phyloP scores from a whole-genome alignment of 2,888 invertebrate genomes.

The Watsonalla cultraria region DNA sequence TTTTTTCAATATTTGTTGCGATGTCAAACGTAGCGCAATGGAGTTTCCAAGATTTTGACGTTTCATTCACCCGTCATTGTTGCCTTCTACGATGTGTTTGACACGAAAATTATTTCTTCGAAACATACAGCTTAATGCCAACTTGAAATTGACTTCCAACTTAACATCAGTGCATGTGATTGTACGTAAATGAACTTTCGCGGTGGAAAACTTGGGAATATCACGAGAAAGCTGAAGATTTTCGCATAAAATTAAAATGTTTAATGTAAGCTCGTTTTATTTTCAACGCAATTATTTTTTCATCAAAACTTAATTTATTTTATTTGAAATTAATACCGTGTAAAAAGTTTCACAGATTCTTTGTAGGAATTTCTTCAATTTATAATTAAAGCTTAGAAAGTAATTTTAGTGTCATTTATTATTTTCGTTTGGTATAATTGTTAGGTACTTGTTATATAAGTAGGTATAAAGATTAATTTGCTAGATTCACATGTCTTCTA shows the following conservation, averaged over 20 bases:
- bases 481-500: neutral
- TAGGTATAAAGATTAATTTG: neutral
- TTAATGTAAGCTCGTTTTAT: too few species aligned
- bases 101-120: conserved; percentile 62
- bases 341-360: too few species aligned
- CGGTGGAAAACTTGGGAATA: neutral
- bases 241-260: too few species aligned
- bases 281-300: too few species aligned
- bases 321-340: too few species aligned
- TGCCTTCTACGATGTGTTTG: conserved; percentile 53
- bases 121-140: conserved; percentile 34
- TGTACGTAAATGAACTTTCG: conserved; percentile 5
- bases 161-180: conserved; percentile 23
- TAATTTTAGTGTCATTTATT: neutral
- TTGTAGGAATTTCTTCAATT: neutral
- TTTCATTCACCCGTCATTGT: conserved; percentile 57
- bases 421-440: neutral
- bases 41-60: conserved; percentile 27
- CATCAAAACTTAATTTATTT: too few species aligned
- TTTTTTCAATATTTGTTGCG: neutral
- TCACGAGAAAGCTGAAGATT: neutral
- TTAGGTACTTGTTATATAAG: neutral
- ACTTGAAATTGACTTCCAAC: conserved; percentile 39
- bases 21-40: conserved; percentile 1
- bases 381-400: neutral